These are phyloP conservation scores for Plecotus auritus DNA, from an alignment of 2,113 vertebrate species.

Conservation along the genomic window DNA sequence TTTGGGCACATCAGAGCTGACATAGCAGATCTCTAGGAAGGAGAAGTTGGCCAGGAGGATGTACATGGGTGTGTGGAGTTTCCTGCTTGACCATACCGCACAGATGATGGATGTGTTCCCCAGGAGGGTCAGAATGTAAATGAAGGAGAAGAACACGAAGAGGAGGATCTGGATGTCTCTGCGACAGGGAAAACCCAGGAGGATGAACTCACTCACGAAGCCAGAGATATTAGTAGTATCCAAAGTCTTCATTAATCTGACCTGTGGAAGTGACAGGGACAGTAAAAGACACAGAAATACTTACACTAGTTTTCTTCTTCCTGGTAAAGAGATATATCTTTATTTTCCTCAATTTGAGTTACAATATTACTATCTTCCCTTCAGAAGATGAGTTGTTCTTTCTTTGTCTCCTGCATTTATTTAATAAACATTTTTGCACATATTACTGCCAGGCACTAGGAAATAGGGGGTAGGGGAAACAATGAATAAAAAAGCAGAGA, in stretches of 20 bases:
- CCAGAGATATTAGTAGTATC: neutral
- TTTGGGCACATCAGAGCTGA: conserved; percentile 30
- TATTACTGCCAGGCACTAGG: neutral
- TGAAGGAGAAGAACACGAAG: neutral
- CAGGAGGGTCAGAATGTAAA: conserved; percentile 5
- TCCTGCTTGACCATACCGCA: neutral
- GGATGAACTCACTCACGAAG: conserved; percentile 30
- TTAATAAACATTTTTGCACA: neutral
- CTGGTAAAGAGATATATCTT: neutral
- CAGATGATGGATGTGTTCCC: conserved; percentile 39
- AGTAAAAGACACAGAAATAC: neutral
- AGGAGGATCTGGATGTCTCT: neutral
- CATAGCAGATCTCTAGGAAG: conserved; percentile 49
- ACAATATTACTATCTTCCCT: neutral
- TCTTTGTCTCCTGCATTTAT: neutral
- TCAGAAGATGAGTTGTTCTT: neutral
- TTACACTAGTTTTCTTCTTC: neutral
- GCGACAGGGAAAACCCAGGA: conserved; percentile 13
- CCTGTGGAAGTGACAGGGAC: neutral
- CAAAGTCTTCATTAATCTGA: neutral
- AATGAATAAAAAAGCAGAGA: neutral
- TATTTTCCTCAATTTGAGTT: neutral
- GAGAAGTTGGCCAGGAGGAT: conserved; percentile 45
- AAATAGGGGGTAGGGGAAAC: neutral
- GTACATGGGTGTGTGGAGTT: conserved; percentile 47